Evolutionary conservation across 2,888 invertebrate genomes (phyloP).

Genomic region (Rhimphoctona megacephalus): DNA sequence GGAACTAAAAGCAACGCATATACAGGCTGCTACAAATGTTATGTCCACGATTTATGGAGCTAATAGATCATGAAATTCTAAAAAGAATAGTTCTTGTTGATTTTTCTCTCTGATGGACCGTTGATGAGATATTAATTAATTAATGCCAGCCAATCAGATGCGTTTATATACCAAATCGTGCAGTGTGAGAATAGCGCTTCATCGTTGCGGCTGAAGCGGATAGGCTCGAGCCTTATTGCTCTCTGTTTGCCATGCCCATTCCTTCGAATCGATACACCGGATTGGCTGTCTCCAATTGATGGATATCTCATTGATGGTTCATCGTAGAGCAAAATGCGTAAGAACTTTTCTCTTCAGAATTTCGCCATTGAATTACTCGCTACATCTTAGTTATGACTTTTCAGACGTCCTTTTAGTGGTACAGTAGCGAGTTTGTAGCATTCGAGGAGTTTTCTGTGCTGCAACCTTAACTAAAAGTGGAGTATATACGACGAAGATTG

Average conservation of each 20-base stretch:
- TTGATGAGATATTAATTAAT: neutral
- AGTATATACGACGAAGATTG: slow-evolving; percentile 45
- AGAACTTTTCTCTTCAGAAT: neutral
- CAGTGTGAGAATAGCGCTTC: too few species aligned
- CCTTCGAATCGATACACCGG: neutral
- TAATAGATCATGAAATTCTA: neutral
- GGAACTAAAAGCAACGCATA: neutral
- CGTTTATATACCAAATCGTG: too few species aligned
- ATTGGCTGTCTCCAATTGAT: neutral
- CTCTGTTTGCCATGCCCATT: too few species aligned
- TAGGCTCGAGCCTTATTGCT: neutral
- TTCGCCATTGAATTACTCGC: neutral
- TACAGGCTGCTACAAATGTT: neutral
- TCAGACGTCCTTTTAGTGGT: neutral
- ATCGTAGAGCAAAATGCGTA: neutral
- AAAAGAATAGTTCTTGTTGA: neutral
- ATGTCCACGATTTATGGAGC: neutral
- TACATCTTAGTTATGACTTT: neutral
- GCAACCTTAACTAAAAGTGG: slow-evolving; percentile 46
- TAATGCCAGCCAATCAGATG: neutral
- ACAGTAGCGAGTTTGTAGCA: slow-evolving; percentile 6
- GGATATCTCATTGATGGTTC: neutral
- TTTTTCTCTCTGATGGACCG: neutral
- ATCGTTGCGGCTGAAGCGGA: too few species aligned
- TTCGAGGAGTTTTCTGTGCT: slow-evolving; percentile 27